Evolutionary conservation across 2,888 invertebrate species (phyloP).

Genomic region (Plusia festucae): DNA sequence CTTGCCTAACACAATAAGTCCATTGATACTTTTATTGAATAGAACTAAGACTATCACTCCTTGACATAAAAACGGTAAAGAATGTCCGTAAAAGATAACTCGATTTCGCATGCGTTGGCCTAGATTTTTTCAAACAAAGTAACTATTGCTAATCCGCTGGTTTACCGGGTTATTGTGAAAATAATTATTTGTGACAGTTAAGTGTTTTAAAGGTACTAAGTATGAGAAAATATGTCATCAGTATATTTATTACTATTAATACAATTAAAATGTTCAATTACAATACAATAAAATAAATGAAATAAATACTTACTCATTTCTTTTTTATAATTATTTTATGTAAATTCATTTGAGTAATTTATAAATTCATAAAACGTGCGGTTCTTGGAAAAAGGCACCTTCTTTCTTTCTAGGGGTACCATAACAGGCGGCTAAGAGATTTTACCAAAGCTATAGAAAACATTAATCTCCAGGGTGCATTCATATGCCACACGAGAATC

Average conservation of each 20-base stretch:
- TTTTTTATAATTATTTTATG: neutral
- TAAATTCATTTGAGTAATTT: neutral
- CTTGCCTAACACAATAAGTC: constrained; percentile 58
- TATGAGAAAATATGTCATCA: neutral
- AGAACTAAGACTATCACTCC: constrained; percentile 50
- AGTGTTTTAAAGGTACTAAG: too few relatives aligned
- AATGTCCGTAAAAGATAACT: constrained; percentile 38
- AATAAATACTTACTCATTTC: neutral
- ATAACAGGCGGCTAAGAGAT: neutral
- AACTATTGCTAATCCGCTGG: constrained; percentile 14
- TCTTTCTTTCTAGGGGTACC: neutral
- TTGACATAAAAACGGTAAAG: constrained; percentile 50
- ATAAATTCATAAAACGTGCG: neutral
- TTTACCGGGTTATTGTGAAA: neutral
- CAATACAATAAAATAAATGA: too few relatives aligned
- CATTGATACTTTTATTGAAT: constrained; percentile 57
- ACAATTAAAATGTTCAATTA: too few relatives aligned
- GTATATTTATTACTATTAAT: too few relatives aligned
- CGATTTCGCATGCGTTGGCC: constrained; percentile 40
- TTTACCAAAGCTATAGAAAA: neutral
- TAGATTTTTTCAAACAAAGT: constrained; percentile 35
- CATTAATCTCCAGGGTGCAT: neutral
- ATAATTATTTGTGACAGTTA: neutral
- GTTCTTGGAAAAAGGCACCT: constrained; percentile 1
- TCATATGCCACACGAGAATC: neutral